A percentile compares a stretch with the other conserved stretches of the same genome.
Conservation (phyloP, 2,113 vertebrate species). For the Promerops cafer region DNA sequence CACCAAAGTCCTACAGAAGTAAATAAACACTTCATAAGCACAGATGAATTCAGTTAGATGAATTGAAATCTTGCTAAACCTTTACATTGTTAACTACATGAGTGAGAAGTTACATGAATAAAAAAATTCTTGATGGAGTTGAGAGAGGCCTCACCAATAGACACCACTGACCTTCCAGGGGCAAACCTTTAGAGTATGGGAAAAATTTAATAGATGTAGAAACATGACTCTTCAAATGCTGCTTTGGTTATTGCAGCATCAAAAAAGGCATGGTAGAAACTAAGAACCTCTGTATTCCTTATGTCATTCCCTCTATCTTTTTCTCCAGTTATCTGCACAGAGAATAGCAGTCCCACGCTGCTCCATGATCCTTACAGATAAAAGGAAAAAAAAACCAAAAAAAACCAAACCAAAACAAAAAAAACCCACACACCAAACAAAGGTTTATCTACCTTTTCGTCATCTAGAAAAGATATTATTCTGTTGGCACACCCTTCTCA, state of each 20-base stretch:
- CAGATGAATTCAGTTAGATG: background rate
- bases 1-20: background rate
- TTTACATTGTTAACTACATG: background rate
- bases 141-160: background rate
- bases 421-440: rapidly evolving
- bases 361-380: background rate
- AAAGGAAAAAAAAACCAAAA: no score
- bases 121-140: background rate
- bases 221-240: background rate
- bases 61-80: background rate
- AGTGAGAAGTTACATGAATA: background rate
- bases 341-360: background rate
- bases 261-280: background rate
- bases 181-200: background rate
- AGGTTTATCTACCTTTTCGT: background rate
- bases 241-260: background rate
- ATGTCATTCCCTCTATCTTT: background rate
- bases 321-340: background rate
- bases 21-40: background rate
- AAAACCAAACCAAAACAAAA: background rate
- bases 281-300: background rate
- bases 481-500: background rate
- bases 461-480: background rate
- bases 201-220: background rate
- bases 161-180: background rate